Base-by-base conservation (phyloP, 2,113 vertebrate genomes). In the Oncorhynchus nerka region DNA sequence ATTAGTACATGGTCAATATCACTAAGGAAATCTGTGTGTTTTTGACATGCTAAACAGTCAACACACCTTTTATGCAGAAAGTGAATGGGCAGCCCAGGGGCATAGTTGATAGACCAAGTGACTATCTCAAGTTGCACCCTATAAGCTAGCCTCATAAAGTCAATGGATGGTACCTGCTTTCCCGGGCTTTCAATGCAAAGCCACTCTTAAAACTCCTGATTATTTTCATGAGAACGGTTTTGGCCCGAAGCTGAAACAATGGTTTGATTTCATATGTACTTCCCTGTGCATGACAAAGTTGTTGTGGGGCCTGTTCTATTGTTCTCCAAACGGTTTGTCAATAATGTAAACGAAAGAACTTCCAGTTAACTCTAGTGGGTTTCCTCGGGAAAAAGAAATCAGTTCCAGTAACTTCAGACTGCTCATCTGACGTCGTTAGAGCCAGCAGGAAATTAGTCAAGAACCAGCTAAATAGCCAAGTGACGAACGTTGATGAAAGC, bases 21-120 rank as follows among this genome's bases (percentile, higher is more conserved):
- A 15, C 15, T 67, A 57, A 57, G 34, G 75, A 80, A 77, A 87
- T 69, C 57, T n/a, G 4, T 13, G 75, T 66, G 79, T 5, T 30
- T 74, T n/a, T 79, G 55, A 75, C 57, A 13, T 39, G 28, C 26
- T 2, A 12, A 19, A 2, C 57, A 84, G 82, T 81, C 76, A 85
- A 82, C 80, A 79, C 80, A 80, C 79, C 74, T 84, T 12, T 5
- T 57, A 20, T 57, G 4, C 55, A 57, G 5, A 20, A 15, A 57
- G 16, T 20, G 55, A 20, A 20, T 6, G 55, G 55, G 19, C 4
- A 57, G 13, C 55, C 55, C 19, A 15, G 19, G 55, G 16, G 55
- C 5, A 57, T 16, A 57, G 55, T 57, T 20, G 55, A 57, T 57
- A 57, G 55, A 28, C 28, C 3, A 28, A 28, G 28, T 28, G 28